Evolutionary conservation across 2,888 invertebrate species (phyloP), one percentile per base, ranked within the genome.

Genomic region (Dolomedes plantarius): DNA sequence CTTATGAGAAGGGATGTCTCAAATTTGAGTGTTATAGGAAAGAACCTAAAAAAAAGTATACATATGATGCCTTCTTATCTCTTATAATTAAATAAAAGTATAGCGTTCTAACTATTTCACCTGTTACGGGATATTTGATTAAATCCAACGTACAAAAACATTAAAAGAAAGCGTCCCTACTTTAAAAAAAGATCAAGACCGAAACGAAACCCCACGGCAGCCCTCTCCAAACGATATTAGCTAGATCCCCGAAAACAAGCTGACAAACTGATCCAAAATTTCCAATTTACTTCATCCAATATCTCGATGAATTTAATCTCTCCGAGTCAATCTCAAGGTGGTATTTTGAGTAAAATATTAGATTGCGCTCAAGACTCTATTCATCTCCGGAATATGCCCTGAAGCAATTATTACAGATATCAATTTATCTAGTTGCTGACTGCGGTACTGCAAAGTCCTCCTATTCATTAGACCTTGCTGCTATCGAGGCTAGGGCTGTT

Each of bases 311-410:
- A 46, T 46, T 46, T 46, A 46, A 46, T 46, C 41, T 46, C 41
- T 6, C 9, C 9, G 16, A 13, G 41, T 46, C 41, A 16, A 46
- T 46, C 41, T 5, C 16, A 46, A 46, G 41, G 41, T 46, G 41
- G 9, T 46, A 46, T 46, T 46, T 46, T 46, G 41, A 46, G 41
- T 46, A 46, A 46, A 46, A 46, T 46, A 46, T 46, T 46, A 46
- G 41, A 13, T 46, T 46, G 16, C 23, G 23, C 23, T 56, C 19
- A 23, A n/a, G 56, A 56, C 23, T 56, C 23, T 19, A 56, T 56
- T 56, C 56, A 56, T 23, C 23, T 56, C 56, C n/a, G 56, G 56
- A 9, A 23, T 11, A 23, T 5, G 16, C 23, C 56, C 56, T 11
- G 23, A 3, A 56, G 56, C 23, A 56, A 23, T 56, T 56, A 56